Conservation (phyloP, 2,797 vertebrate genomes). For the Acropternis orthonyx region DNA sequence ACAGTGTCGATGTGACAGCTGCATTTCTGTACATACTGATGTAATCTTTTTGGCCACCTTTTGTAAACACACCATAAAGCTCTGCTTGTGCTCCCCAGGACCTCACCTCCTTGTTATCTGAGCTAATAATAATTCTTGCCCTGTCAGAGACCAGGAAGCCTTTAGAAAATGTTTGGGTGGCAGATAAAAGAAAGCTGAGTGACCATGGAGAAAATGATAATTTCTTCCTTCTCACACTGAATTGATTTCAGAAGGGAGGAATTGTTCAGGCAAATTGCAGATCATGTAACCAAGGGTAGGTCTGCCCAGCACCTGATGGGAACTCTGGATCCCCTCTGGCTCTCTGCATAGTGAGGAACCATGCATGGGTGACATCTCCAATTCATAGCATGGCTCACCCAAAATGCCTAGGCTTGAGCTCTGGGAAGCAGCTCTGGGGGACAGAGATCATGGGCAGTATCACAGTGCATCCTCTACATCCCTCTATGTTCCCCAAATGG, state of each 20-base stretch:
- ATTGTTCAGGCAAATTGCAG: not conserved
- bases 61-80: slow-evolving; percentile 19
- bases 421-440: not conserved
- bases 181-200: not conserved
- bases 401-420: not conserved
- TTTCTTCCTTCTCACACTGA: not conserved
- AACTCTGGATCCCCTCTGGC: not conserved
- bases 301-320: not conserved
- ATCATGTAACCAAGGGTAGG: not conserved
- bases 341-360: not conserved
- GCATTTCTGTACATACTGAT: not conserved
- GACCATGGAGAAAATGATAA: not conserved
- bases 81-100: not conserved
- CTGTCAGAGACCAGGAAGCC: not conserved
- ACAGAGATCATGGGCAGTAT: not conserved
- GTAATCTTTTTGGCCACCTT: not conserved
- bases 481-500: not conserved
- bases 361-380: not conserved
- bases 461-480: not conserved
- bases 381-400: not conserved
- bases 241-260: not conserved
- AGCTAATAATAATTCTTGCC: not conserved
- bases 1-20: accelerated
- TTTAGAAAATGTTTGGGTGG: not conserved
- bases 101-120: not conserved